Evolutionary conservation across 2,113 vertebrate genomes (phyloP).

Genomic region (Halcyon senegalensis): DNA sequence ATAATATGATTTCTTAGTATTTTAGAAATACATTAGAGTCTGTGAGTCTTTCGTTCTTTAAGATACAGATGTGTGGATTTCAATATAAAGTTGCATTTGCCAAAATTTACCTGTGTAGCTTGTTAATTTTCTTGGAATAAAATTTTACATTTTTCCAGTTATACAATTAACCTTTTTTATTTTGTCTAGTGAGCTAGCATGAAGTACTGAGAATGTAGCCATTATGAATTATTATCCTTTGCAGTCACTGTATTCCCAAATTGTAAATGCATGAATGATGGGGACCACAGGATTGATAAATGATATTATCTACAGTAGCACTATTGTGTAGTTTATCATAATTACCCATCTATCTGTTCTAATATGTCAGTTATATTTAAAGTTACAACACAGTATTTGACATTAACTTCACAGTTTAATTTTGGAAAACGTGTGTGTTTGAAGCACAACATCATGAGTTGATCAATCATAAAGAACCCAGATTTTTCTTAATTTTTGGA

Average conservation of each 20-base stretch:
- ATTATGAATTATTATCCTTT: constrained; percentile 74
- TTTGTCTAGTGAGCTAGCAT: constrained; percentile 79
- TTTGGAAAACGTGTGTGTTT: constrained; percentile 53
- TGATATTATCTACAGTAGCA: constrained; percentile 72
- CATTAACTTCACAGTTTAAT: constrained; percentile 64
- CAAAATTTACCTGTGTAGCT: constrained; percentile 99
- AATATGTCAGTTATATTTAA: constrained; percentile 68
- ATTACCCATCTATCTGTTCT: constrained; percentile 72
- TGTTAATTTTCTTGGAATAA: constrained; percentile 99
- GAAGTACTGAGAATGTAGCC: constrained; percentile 71
- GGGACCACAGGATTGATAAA: constrained; percentile 74
- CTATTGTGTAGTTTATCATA: constrained; percentile 76
- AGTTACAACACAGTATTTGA: constrained; percentile 70
- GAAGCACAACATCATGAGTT: constrained; percentile 54
- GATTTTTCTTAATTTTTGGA: constrained; percentile 57
- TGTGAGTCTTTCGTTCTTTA: constrained; percentile 98
- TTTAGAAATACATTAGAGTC: constrained; percentile 98
- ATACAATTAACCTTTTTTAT: constrained; percentile 79
- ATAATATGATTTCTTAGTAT: constrained; percentile 97
- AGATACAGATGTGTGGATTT: constrained; percentile 98
- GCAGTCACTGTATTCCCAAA: constrained; percentile 72
- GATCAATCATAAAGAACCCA: constrained; percentile 26
- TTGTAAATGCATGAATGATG: constrained; percentile 75
- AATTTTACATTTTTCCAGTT: constrained; percentile 96
- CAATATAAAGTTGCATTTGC: constrained; percentile 99